Conservation (phyloP, 2,888 invertebrate genomes). For the Bursaphelenchus okinawaensis region DNA sequence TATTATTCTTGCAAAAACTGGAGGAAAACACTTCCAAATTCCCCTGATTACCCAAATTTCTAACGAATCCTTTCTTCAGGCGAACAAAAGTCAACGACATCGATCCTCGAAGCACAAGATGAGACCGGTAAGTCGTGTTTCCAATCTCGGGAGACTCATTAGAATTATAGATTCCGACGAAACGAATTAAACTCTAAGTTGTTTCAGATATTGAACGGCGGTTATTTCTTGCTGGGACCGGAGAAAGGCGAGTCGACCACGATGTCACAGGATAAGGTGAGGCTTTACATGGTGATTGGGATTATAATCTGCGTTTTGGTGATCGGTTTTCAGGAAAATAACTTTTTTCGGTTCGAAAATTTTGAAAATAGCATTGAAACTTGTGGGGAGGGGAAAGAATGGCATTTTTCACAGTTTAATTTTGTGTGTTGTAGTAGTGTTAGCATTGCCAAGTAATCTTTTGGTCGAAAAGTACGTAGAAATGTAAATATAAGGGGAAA, state of each 20-base stretch:
- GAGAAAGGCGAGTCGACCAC: slow-evolving; percentile 33
- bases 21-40: too few relatives aligned
- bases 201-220: slow-evolving; percentile 39
- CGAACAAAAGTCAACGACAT: background rate
- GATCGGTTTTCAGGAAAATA: too few relatives aligned
- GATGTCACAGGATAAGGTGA: slow-evolving; percentile 39
- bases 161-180: background rate
- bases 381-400: too few relatives aligned
- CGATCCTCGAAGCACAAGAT: background rate
- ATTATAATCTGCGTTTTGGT: too few relatives aligned
- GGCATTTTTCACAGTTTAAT: too few relatives aligned
- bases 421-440: too few relatives aligned
- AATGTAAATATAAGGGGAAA: too few relatives aligned
- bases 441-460: too few relatives aligned
- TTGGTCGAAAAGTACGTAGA: too few relatives aligned
- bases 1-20: too few relatives aligned
- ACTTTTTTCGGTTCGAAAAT: too few relatives aligned
- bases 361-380: too few relatives aligned
- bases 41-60: background rate
- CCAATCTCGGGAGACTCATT: background rate
- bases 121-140: background rate
- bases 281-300: background rate
- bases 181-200: background rate
- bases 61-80: background rate
- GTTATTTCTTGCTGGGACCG: slow-evolving; percentile 40